A percentile compares a stretch with the other conserved stretches of the same genome.
These are phyloP conservation scores for Tachina lurida DNA, from an alignment of 2,888 invertebrate species.

Conservation along the genomic window DNA sequence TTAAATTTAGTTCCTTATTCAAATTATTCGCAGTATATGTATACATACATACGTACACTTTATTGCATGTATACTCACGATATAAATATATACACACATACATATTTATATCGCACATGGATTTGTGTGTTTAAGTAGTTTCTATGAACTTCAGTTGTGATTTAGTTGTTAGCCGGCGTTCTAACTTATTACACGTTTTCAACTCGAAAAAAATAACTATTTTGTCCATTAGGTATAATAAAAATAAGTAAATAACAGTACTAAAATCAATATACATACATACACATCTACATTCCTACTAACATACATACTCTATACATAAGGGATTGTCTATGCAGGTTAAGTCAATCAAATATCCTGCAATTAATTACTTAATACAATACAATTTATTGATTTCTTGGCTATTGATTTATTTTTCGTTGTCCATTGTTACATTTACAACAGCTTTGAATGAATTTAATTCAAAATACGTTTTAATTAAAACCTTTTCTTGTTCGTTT, in stretches of 20 bases:
- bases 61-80: neutral
- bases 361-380: neutral
- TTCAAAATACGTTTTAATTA: neutral
- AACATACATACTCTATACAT: neutral
- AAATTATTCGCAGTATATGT: no score
- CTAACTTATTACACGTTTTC: constrained; percentile 54
- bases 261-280: neutral
- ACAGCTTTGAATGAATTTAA: neutral
- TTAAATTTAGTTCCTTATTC: no score
- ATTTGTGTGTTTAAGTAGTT: constrained; percentile 38
- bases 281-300: neutral
- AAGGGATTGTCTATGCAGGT: neutral
- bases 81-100: neutral
- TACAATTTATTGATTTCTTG: constrained; percentile 15
- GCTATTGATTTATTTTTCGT: neutral
- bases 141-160: constrained; percentile 63
- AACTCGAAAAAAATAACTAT: neutral
- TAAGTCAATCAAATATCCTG: neutral
- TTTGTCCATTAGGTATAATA: neutral
- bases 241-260: neutral
- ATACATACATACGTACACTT: neutral
- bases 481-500: constrained; percentile 16
- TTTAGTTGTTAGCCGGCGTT: constrained; percentile 70
- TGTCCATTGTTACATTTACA: constrained; percentile 6
- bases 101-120: neutral